Evolutionary conservation across 2,888 invertebrate genomes (phyloP), one percentile per base, ranked within the genome.

Genomic region (Lathronympha strigana): DNA sequence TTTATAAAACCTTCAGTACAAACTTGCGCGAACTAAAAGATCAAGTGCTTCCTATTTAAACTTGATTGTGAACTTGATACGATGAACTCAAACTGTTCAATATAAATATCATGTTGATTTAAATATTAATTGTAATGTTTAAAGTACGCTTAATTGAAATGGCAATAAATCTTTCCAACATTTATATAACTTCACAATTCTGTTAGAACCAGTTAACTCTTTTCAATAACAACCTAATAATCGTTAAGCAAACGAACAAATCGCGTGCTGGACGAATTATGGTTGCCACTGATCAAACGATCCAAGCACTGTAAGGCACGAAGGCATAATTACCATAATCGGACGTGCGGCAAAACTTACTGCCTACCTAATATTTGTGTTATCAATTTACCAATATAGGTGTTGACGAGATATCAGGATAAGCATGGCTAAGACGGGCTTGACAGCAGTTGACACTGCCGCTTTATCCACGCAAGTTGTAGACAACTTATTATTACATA

Each of bases 201-300:
- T 19, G 40, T n/a, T 25, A 33, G n/a, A 57, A 17, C 50, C 28
- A 40, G 31, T 43, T 31, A 57, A 33, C 21, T 43, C 6, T 51
- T 64, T 58, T 51, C 51, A 64, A 64, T 64, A 58, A 51, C 43
- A 55, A 31, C 62, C 15, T 47, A 15, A 47, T 54, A 61, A 54
- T 66, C 54, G 54, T 61, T 61, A 54, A 61, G 54, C 61, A 66
- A 66, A 66, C 53, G 67, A 67, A 58, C 28, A 28, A 45, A 61
- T 61, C 50, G 61, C 61, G 66, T 61, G 66, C 28, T 19, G 8
- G 8, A 19, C 28, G 38, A 33, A 45, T 49, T 58, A 31, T 67
- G 53, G 63, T 67, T 67, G 38, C 25, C 25, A 61, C 36, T 54
- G 54, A 61, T 66, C 60, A 49, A 66, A 60, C 45, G 61, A 47